Conservation (phyloP, 2,113 vertebrate species). For the Anarrhichthys ocellatus region DNA sequence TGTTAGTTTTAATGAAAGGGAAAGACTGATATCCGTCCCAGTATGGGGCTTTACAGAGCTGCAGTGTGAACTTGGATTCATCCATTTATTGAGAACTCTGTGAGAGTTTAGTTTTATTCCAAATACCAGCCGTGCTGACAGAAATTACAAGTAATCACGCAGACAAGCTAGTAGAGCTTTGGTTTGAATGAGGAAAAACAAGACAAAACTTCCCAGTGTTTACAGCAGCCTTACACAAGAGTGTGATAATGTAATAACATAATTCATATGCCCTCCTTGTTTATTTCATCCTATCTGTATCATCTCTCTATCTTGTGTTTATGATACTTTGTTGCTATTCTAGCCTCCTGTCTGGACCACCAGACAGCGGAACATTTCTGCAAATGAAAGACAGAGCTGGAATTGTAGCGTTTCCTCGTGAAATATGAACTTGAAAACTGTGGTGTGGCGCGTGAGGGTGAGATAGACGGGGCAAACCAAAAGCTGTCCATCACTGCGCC, state of each 20-base stretch:
- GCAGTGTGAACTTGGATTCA: slow-evolving; percentile 1
- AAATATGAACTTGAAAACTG: slow-evolving; percentile 45
- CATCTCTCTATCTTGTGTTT: not conserved
- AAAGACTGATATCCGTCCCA: not conserved
- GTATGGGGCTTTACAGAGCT: not conserved
- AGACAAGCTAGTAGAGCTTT: not conserved
- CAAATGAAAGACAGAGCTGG: slow-evolving; percentile 7
- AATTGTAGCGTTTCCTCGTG: slow-evolving; percentile 43
- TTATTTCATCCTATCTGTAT: slow-evolving; percentile 33
- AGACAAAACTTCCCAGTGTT: not conserved
- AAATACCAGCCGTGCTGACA: not conserved
- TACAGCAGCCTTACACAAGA: not conserved
- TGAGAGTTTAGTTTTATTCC: slow-evolving; percentile 1
- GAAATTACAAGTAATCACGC: not conserved
- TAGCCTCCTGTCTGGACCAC: slow-evolving; percentile 2
- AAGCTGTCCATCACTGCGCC: slow-evolving; percentile 51
- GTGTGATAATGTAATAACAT: not conserved
- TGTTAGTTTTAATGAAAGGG: slow-evolving; percentile 10
- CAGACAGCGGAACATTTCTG: slow-evolving; percentile 16
- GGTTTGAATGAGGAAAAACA: not conserved
- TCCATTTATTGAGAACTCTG: slow-evolving; percentile 5
- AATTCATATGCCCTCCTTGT: not conserved
- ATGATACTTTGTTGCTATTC: not conserved
- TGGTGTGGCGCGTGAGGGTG: slow-evolving; percentile 4
- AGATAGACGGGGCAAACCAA: slow-evolving; percentile 30